These are phyloP conservation scores for Saturnia japonica DNA, from an alignment of 2,888 invertebrate genomes.

Conservation along the genomic window DNA sequence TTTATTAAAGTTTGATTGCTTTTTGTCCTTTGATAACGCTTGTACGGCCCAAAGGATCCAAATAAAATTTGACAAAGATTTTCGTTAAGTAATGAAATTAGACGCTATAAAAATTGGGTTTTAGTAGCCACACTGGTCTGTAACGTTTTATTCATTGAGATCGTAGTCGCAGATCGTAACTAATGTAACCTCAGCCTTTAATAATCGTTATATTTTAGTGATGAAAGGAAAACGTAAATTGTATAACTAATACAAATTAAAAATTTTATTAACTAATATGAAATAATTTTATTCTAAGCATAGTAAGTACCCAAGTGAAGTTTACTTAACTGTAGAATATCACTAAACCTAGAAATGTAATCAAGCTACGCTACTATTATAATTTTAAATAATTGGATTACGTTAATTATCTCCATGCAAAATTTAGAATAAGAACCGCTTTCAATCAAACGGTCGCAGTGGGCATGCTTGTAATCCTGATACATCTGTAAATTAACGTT, in stretches of 20 bases:
- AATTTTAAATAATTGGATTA: slow-evolving; percentile 44
- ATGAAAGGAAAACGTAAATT: neutral
- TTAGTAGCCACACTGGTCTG: neutral
- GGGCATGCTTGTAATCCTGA: slow-evolving; percentile 69
- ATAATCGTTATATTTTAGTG: neutral
- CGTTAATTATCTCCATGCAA: slow-evolving; percentile 68
- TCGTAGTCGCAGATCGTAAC: neutral
- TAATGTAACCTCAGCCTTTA: neutral
- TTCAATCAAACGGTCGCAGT: slow-evolving; percentile 67
- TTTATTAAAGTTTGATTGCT: too few species aligned
- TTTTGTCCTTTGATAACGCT: too few species aligned
- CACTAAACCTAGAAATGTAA: slow-evolving; percentile 19
- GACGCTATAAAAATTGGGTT: neutral
- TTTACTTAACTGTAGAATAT: neutral
- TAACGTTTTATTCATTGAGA: neutral
- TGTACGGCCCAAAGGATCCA: too few species aligned
- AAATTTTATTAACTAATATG: neutral
- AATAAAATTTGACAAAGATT: too few species aligned
- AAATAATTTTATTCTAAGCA: neutral
- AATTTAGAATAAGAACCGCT: slow-evolving; percentile 59
- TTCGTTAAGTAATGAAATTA: too few species aligned
- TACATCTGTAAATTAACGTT: slow-evolving; percentile 57
- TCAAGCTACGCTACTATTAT: slow-evolving; percentile 25
- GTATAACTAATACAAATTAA: neutral
- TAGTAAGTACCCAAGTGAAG: neutral